Conservation (phyloP, 1,140 invertebrate genomes). For the Lepidurus arcticus region DNA sequence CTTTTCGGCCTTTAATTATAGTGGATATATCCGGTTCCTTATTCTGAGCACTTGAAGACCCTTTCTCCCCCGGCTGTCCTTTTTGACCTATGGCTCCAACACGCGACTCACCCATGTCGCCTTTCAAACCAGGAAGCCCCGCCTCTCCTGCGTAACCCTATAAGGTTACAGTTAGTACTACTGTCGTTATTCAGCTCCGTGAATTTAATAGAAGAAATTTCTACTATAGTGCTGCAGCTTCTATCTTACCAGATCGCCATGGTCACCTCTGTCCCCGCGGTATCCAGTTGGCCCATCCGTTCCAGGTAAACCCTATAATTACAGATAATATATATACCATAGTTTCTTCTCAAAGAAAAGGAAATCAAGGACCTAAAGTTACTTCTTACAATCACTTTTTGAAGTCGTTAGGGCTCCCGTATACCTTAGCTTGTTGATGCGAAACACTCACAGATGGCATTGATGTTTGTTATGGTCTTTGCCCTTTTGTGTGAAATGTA, state of each 20-base stretch:
- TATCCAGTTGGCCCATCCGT: slow-evolving; percentile 38
- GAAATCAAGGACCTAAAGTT: too few species aligned
- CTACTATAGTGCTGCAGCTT: neutral
- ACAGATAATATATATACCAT: too few species aligned
- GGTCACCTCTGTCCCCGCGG: slow-evolving; percentile 34
- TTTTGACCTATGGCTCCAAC: slow-evolving; percentile 45
- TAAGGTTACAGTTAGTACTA: neutral
- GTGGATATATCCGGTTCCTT: slow-evolving; percentile 44
- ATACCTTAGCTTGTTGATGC: too few species aligned
- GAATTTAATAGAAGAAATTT: too few species aligned
- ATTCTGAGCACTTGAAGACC: slow-evolving; percentile 29
- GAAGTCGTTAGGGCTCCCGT: too few species aligned
- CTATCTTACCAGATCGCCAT: slow-evolving; percentile 24
- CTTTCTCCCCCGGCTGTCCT: slow-evolving; percentile 39
- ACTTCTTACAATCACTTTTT: too few species aligned
- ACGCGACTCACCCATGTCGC: slow-evolving; percentile 47
- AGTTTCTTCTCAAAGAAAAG: too few species aligned
- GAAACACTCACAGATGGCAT: too few species aligned
- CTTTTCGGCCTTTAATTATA: slow-evolving; percentile 43
- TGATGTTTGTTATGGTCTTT: too few species aligned
- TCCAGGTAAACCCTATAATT: slow-evolving; percentile 35
- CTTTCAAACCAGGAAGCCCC: slow-evolving; percentile 53
- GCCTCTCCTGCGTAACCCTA: slow-evolving; percentile 49
- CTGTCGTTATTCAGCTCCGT: neutral
- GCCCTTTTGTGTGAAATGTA: too few species aligned